Evolutionary conservation across 2,888 invertebrate species (phyloP), one percentile per base, ranked within the genome.

Genomic region (Cerceris rybyensis): DNA sequence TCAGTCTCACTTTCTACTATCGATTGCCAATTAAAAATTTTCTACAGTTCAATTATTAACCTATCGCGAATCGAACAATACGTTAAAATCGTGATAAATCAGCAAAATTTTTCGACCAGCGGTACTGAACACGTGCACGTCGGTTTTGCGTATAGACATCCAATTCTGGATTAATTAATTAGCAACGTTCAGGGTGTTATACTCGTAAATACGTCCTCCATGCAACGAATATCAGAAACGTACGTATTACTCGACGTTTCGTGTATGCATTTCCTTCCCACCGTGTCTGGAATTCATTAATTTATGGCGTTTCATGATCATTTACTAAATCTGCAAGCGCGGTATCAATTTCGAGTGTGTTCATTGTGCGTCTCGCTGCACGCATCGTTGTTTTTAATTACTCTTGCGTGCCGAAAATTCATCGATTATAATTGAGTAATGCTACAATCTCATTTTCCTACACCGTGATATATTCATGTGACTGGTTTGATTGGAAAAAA

Each of bases 81-180:
- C 4, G 28, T 28, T 28, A 28, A 28, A 28, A 2, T 28, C 28
- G 28, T 28, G 28, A 28, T 28, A 28, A 28, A 28, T 28, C 28
- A 28, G 28, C 54, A 50, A 75, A 59, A 67, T 77, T 59, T 72
- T 75, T 14, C 57, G 43, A 70, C 65, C 42, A n/a, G 5, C 28
- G 39, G 41, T 16, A 61, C 67, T 49, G 58, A 70, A 52, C 8
- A 46, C 11, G 46, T 14, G 52, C 66, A 14, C 60, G 16, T 70
- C 7, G 39, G 16, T 13, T 49, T 11, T 69, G 42, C 60, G 43
- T 78, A 71, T 54, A 60, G 46, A 65, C 59, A 75, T 59, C 59
- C 66, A 70, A 65, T 60, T 41, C 46, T 28, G 28, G 75, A 58
- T 84, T 81, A 84, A 84, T 82, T 83, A 83, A 84, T 81, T 75